These are phyloP conservation scores for Athene noctua DNA, from an alignment of 2,113 vertebrate genomes.

Conservation along the genomic window DNA sequence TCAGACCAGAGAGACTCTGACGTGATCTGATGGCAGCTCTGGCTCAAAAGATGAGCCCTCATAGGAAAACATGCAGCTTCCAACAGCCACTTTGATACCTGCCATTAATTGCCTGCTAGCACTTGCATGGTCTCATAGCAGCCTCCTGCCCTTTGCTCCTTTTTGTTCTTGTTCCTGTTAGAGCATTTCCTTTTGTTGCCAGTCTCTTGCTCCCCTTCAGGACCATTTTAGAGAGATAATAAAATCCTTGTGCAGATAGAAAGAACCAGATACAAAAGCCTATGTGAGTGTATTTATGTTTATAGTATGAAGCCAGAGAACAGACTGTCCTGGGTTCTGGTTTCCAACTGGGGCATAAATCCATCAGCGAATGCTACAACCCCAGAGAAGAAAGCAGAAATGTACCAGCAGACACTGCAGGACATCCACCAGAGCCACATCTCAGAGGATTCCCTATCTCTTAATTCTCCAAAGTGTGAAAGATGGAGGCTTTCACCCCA, in stretches of 20 bases:
- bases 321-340: slow-evolving; percentile 65
- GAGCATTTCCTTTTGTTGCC: slow-evolving; percentile 45
- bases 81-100: slow-evolving; percentile 55
- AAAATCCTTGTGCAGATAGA: slow-evolving; percentile 40
- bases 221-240: slow-evolving; percentile 22
- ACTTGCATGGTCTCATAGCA: slow-evolving; percentile 55
- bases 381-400: background rate
- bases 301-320: slow-evolving; percentile 48
- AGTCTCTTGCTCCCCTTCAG: slow-evolving; percentile 6
- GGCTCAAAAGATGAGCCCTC: background rate
- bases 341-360: slow-evolving; percentile 70
- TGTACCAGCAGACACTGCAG: background rate
- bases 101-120: slow-evolving; percentile 60
- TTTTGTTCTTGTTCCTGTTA: slow-evolving; percentile 44
- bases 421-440: background rate
- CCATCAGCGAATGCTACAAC: slow-evolving; percentile 1
- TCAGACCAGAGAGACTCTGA: background rate
- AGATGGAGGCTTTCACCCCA: background rate
- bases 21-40: background rate
- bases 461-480: background rate
- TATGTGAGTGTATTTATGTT: slow-evolving; percentile 54
- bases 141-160: slow-evolving; percentile 63
- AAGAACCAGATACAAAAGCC: slow-evolving; percentile 18
- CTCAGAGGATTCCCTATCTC: background rate
- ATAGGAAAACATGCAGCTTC: slow-evolving; percentile 20